Percentiles rank a stretch among this genome's conserved stretches.
Evolutionary conservation across 2,888 invertebrate genomes (phyloP).

Genomic region (Drosophila neoperkinsi): DNA sequence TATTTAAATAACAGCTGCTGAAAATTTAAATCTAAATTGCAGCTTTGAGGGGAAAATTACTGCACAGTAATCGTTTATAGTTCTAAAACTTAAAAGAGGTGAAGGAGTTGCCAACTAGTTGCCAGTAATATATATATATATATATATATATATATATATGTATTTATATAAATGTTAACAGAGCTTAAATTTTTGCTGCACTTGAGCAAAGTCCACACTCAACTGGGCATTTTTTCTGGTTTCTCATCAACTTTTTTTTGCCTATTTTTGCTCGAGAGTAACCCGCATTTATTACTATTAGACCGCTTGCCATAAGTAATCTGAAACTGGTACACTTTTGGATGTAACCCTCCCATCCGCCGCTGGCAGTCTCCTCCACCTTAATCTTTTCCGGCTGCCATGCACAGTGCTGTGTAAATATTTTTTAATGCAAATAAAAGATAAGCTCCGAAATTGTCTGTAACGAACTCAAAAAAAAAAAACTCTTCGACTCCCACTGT

Average conservation of each 20-base stretch:
- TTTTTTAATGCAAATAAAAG: conserved; percentile 76
- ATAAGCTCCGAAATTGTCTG: conserved; percentile 65
- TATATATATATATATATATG: background rate
- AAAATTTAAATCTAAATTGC: background rate
- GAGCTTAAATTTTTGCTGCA: conserved; percentile 9
- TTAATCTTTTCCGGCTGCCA: conserved; percentile 26
- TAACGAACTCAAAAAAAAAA: conserved; percentile 46
- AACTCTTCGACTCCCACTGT: conserved; percentile 31
- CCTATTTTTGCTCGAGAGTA: conserved; percentile 20
- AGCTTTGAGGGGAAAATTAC: no score
- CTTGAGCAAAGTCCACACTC: conserved; percentile 12
- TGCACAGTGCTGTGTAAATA: conserved; percentile 70
- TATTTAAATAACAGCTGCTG: background rate
- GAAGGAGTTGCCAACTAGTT: conserved; percentile 3
- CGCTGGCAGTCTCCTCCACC: background rate
- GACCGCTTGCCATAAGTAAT: conserved; percentile 37
- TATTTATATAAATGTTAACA: background rate
- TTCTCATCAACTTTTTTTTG: conserved; percentile 16
- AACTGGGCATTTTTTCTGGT: conserved; percentile 5
- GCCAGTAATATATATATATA: background rate
- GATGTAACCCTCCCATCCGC: background rate
- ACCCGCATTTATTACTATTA: conserved; percentile 24
- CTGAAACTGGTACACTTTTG: conserved; percentile 33
- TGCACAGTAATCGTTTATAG: background rate
- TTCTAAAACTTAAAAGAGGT: conserved; percentile 1